Conservation (phyloP, 2,888 invertebrate genomes). For the Portevinia maculata region DNA sequence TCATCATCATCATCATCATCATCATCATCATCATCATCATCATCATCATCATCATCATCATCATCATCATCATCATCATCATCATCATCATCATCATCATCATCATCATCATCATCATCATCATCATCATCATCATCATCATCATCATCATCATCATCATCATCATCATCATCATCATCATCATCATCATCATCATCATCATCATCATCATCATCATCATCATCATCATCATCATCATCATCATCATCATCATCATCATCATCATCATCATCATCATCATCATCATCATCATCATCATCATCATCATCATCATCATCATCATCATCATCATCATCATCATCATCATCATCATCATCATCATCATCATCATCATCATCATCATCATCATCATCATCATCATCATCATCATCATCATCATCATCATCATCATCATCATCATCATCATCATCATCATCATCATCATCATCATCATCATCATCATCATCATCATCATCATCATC, state of each 20-base stretch:
- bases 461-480: conserved; percentile 26
- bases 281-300: conserved; percentile 26
- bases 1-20: conserved; percentile 26
- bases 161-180: conserved; percentile 26
- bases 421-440: conserved; percentile 26
- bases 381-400: conserved; percentile 24
- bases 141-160: conserved; percentile 26
- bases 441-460: conserved; percentile 26
- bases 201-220: conserved; percentile 26
- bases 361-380: conserved; percentile 26
- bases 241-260: conserved; percentile 25
- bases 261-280: conserved; percentile 26
- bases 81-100: conserved; percentile 24
- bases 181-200: conserved; percentile 24
- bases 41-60: conserved; percentile 26
- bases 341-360: conserved; percentile 12
- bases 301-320: conserved; percentile 24
- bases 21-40: conserved; percentile 26
- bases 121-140: conserved; percentile 26
- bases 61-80: conserved; percentile 26
- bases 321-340: conserved; percentile 26
- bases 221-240: conserved; percentile 26
- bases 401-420: conserved; percentile 26
- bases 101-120: conserved; percentile 26
- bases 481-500: conserved; percentile 10